Conservation (phyloP, 2,888 invertebrate genomes). For the Brenthis ino region DNA sequence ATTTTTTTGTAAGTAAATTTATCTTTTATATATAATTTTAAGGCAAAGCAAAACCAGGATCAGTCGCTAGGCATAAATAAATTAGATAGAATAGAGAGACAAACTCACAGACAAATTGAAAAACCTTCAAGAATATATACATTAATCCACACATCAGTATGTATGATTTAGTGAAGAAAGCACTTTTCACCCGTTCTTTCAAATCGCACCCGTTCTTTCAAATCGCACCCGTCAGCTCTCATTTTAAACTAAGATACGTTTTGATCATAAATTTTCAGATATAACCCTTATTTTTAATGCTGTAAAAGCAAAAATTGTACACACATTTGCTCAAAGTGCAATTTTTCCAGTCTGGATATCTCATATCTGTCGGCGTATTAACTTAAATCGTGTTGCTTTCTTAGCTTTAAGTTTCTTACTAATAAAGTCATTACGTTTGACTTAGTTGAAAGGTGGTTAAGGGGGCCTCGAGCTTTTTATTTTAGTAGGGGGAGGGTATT, state of each 20-base stretch:
- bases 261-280: slow-evolving; percentile 6
- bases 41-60: no score
- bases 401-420: slow-evolving; percentile 6
- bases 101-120: no score
- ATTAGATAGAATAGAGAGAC: no score
- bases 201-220: slow-evolving; percentile 32
- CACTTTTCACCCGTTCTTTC: slow-evolving; percentile 31
- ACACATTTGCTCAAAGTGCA: slow-evolving; percentile 22
- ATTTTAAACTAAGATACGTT: slow-evolving; percentile 22
- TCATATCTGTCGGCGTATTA: slow-evolving; percentile 32
- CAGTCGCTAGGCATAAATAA: no score
- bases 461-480: no score
- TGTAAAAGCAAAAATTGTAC: slow-evolving; percentile 11
- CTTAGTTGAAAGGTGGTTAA: neutral
- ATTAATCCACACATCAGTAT: slow-evolving; percentile 11
- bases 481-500: no score
- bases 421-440: neutral
- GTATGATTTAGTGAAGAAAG: slow-evolving; percentile 25
- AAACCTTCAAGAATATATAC: no score
- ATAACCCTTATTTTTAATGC: neutral
- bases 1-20: no score
- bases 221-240: slow-evolving; percentile 29
- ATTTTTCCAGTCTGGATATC: slow-evolving; percentile 30
- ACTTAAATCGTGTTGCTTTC: slow-evolving; percentile 26
- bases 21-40: no score